Percentiles rank a stretch among this genome's conserved stretches.
Conservation (phyloP, 2,113 vertebrate genomes). For the Dermatemys mawii region DNA sequence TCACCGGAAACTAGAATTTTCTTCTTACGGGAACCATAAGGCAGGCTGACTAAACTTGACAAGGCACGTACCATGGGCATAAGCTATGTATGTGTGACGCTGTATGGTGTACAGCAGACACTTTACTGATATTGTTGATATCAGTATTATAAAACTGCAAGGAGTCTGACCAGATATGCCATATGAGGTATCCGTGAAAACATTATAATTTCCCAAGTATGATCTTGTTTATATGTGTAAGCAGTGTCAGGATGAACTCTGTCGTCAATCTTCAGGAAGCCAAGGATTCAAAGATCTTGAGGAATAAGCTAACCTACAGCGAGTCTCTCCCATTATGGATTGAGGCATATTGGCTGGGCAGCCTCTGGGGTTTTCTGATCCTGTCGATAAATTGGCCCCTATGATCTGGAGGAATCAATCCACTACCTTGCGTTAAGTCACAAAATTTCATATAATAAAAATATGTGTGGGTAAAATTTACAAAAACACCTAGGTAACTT, state of each 20-base stretch:
- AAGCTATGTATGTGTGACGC: neutral
- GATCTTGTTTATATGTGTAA: too few relatives aligned
- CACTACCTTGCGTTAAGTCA: accelerated
- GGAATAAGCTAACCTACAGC: neutral
- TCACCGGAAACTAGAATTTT: slow-evolving; percentile 1
- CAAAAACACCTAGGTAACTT: accelerated
- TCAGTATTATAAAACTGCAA: too few relatives aligned
- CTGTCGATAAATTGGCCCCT: accelerated
- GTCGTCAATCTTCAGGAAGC: neutral
- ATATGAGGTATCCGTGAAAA: too few relatives aligned
- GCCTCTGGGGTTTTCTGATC: accelerated
- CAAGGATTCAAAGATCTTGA: neutral
- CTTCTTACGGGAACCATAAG: neutral
- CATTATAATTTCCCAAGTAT: too few relatives aligned
- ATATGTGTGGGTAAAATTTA: neutral
- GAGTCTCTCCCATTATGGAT: accelerated
- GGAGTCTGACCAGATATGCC: too few relatives aligned
- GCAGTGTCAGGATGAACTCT: too few relatives aligned
- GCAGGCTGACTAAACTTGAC: neutral
- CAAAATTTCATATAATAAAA: accelerated
- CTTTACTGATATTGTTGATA: too few relatives aligned
- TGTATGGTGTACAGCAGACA: too few relatives aligned
- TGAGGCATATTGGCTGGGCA: neutral
- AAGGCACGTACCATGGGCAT: neutral
- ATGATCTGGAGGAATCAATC: accelerated